A percentile compares a stretch with the other conserved stretches of the same genome.
Conservation (phyloP, 2,113 vertebrate species). For the Sciurus niger region DNA sequence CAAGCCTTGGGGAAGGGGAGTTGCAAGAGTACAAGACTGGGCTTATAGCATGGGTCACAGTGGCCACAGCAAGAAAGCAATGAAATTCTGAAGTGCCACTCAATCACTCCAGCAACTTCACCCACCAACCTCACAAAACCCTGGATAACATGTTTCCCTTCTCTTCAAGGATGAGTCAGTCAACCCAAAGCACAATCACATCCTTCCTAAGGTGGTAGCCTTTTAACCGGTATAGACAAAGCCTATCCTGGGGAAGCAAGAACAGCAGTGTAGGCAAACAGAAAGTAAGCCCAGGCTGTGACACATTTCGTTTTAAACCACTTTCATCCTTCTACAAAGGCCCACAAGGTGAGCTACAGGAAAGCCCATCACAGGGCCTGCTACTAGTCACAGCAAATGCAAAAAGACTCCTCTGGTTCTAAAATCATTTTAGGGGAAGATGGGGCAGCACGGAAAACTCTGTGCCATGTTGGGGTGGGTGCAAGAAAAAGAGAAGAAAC, state of each 20-base stretch:
- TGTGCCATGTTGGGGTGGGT: not conserved
- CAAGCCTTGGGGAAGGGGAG: not conserved
- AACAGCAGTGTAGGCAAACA: not conserved
- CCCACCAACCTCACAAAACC: not conserved
- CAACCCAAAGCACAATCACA: not conserved
- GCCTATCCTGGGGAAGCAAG: not conserved
- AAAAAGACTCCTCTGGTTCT: not conserved
- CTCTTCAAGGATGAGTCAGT: slow-evolving; percentile 17
- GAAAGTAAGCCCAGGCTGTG: not conserved
- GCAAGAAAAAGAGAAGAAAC: not conserved
- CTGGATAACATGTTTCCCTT: not conserved
- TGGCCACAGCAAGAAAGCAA: not conserved
- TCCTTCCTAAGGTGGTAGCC: not conserved
- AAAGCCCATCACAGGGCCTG: not conserved
- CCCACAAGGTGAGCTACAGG: not conserved
- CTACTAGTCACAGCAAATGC: not conserved
- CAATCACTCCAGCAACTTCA: not conserved
- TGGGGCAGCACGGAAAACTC: not conserved
- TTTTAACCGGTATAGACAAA: not conserved
- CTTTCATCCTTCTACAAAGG: not conserved
- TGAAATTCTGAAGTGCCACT: not conserved
- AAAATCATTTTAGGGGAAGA: not conserved
- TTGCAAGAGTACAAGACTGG: not conserved
- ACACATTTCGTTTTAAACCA: slow-evolving; percentile 11
- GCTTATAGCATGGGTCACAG: not conserved